phyloP scores from a whole-genome alignment of 2,113 vertebrate genomes.

The Galemys pyrenaicus region DNA sequence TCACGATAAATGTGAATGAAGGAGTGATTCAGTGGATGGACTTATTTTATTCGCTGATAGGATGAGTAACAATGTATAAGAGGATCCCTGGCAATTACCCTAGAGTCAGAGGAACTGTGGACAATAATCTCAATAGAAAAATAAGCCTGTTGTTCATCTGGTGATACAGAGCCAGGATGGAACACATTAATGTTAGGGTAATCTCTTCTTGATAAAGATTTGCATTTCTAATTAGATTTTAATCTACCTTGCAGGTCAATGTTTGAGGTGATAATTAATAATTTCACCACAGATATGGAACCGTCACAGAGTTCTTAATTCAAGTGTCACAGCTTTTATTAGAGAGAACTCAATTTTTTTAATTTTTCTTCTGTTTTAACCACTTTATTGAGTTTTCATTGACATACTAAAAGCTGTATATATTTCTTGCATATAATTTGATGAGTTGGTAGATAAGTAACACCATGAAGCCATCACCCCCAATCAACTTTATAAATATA shows the following conservation, averaged over 20 bases:
- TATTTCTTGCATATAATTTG: background rate
- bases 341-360: background rate
- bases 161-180: background rate
- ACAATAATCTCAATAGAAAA: background rate
- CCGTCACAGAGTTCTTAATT: background rate
- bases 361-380: background rate
- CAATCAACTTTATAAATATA: background rate
- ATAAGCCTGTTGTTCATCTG: background rate
- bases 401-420: background rate
- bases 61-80: background rate
- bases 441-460: background rate
- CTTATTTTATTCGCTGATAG: background rate
- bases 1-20: background rate
- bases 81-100: background rate
- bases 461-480: background rate
- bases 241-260: background rate
- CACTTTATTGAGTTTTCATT: background rate
- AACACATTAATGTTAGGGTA: background rate
- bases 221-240: constrained; percentile 4
- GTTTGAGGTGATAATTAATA: constrained; percentile 10
- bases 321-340: constrained; percentile 18
- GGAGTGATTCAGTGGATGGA: background rate
- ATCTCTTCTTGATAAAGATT: background rate
- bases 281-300: background rate
- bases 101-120: background rate